A percentile compares a stretch with the other conserved stretches of the same genome.
Conservation (phyloP, 2,113 vertebrate species). For the Atrichornis clamosus region DNA sequence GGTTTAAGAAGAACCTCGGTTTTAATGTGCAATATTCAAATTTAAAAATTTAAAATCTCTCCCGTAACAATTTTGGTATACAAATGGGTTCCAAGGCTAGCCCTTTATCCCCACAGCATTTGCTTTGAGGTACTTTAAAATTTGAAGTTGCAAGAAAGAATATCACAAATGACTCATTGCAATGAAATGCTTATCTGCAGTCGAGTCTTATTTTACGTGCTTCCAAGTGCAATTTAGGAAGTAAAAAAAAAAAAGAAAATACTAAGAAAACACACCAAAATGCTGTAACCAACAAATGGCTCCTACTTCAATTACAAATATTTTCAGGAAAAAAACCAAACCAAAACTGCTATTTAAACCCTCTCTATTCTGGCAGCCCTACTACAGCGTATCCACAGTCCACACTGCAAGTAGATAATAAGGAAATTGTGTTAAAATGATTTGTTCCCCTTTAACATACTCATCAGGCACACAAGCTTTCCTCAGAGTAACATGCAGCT, state of each 20-base stretch:
- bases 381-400: neutral
- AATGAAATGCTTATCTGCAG: conserved; percentile 33
- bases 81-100: conserved; percentile 42
- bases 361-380: neutral
- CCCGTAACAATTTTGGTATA: conserved; percentile 18
- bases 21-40: conserved; percentile 69
- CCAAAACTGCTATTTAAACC: neutral
- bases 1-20: conserved; percentile 36
- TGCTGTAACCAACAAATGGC: conserved; percentile 11
- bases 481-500: conserved; percentile 48
- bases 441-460: conserved; percentile 71
- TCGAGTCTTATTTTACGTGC: neutral
- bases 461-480: conserved; percentile 62
- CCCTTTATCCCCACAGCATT: conserved; percentile 49
- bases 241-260: neutral
- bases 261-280: conserved; percentile 23
- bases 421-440: conserved; percentile 47
- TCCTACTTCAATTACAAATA: conserved; percentile 10
- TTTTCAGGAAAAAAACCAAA: neutral
- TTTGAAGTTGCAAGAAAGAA: conserved; percentile 32
- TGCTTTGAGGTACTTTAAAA: conserved; percentile 64
- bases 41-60: conserved; percentile 56
- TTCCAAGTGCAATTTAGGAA: conserved; percentile 38
- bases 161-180: conserved; percentile 18
- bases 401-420: conserved; percentile 37